Percentiles rank a stretch among this genome's conserved stretches.
These are phyloP conservation scores for Campaea margaritaria DNA, from an alignment of 2,888 invertebrate genomes.

Conservation along the genomic window DNA sequence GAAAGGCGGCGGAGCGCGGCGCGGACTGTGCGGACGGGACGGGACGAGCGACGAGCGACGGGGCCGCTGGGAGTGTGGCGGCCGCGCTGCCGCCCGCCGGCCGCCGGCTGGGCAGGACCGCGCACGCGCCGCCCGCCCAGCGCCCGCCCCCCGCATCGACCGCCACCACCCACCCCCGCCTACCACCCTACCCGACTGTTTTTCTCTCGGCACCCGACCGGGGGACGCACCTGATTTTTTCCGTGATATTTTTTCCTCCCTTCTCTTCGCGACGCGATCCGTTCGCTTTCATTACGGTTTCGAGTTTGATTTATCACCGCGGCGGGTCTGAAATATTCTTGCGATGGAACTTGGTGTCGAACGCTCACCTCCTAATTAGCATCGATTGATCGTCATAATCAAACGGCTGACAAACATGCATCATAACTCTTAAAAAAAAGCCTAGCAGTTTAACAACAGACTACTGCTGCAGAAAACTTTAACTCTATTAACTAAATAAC, in stretches of 20 bases:
- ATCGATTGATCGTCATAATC: conserved; percentile 73
- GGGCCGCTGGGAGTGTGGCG: conserved; percentile 66
- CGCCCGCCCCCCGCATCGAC: conserved; percentile 75
- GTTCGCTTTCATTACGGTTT: conserved; percentile 86
- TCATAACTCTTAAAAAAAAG: conserved; percentile 11
- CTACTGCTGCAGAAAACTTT: background rate
- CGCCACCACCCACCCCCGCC: conserved; percentile 74
- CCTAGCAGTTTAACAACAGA: conserved; percentile 5
- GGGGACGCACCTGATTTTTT: conserved; percentile 86
- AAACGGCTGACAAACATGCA: conserved; percentile 44
- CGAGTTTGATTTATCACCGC: conserved; percentile 85
- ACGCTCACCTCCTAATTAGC: conserved; percentile 82
- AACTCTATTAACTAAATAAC: background rate
- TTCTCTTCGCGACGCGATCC: conserved; percentile 85
- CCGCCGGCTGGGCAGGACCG: conserved; percentile 70
- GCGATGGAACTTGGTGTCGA: conserved; percentile 78
- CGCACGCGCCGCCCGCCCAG: conserved; percentile 74
- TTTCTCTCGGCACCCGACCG: conserved; percentile 82
- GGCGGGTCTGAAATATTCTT: conserved; percentile 82
- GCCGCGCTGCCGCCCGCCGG: conserved; percentile 70
- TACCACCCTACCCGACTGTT: conserved; percentile 69
- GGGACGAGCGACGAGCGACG: conserved; percentile 60
- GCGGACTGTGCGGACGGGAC: conserved; percentile 68
- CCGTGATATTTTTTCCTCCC: conserved; percentile 85
- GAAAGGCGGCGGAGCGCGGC: conserved; percentile 72